Conservation (phyloP, 2,888 invertebrate species). For the Acheta domesticus region DNA sequence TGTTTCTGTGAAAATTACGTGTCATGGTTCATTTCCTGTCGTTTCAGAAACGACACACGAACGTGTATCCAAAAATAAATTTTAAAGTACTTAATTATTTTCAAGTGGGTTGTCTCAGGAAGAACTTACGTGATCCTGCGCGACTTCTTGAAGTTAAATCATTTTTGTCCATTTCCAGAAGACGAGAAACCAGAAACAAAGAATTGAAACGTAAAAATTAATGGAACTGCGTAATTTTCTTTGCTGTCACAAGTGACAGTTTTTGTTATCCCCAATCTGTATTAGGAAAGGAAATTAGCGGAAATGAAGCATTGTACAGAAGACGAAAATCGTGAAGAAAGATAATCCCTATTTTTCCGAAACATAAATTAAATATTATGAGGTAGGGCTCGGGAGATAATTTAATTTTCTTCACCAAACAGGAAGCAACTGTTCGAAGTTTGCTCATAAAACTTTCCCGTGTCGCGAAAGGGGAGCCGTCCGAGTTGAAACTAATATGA, state of each 20-base stretch:
- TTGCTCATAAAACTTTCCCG: not conserved
- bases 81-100: not conserved
- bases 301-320: not conserved
- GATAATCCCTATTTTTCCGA: not conserved
- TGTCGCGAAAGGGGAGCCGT: not conserved
- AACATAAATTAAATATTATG: not conserved
- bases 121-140: not conserved
- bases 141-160: not conserved
- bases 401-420: slow-evolving; percentile 7
- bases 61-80: not conserved
- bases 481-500: not conserved
- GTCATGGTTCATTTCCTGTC: too few relatives aligned
- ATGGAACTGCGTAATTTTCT: not conserved
- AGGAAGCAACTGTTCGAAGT: not conserved
- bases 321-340: not conserved
- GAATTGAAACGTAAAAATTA: slow-evolving; percentile 9
- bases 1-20: too few relatives aligned
- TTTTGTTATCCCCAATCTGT: not conserved
- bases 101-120: not conserved
- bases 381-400: not conserved
- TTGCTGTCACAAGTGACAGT: not conserved
- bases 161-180: not conserved
- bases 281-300: not conserved
- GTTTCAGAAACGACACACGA: too few relatives aligned
- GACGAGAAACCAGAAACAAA: not conserved